Base-by-base conservation (phyloP, 53 echinoderm and acorn worm genomes). In the Patiria pectinifera region DNA sequence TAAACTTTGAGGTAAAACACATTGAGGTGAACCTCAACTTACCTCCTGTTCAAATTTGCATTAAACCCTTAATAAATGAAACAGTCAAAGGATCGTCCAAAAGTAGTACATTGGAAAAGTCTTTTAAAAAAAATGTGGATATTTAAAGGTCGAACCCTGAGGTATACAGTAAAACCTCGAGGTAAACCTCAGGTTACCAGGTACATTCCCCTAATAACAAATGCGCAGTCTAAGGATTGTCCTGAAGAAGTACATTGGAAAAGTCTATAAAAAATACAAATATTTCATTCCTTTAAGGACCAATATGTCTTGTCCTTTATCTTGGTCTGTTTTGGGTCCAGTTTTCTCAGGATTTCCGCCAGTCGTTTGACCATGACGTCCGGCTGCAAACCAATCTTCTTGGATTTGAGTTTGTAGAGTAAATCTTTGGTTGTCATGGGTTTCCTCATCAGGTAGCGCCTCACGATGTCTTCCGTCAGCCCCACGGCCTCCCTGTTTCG, bases 341-440 rank as follows among this genome's bases (percentile, higher is more conserved):
- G 92, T 89, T 96, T 99, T 76, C 86, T 92, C 61, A 99, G 45
- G 78, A 99, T 96, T 76, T 96, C 96, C 5, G 99, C 87, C 45
- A 99, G 86, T 89, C 93, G 94, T 22, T 94, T 94, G 79, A 97
- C 99, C 35, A 99, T 94, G 45, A 95, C 91, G 62, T 96, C 94
- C 62, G 89, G 83, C 71, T 94, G 84, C 23, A 99, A 90, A 15
- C 99, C 99, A 12, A 96, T 96, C 88, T 94, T 97, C 92, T 96
- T 96, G 45, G 99, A 95, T 43, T 97, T 97, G 44, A 99, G 95
- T 84, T 99, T 99, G 86, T 96, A 92, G 23, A 99, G 92, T 15
- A 99, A 85, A 84, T 99, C 99, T 62, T 97, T 99, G 80, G 99
- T 99, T 49, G 97, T 97, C 99, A 99, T 99, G 4, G 99, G 99